These are phyloP conservation scores for Diachasma alloeum DNA, from an alignment of 1,140 invertebrate genomes.

Conservation along the genomic window DNA sequence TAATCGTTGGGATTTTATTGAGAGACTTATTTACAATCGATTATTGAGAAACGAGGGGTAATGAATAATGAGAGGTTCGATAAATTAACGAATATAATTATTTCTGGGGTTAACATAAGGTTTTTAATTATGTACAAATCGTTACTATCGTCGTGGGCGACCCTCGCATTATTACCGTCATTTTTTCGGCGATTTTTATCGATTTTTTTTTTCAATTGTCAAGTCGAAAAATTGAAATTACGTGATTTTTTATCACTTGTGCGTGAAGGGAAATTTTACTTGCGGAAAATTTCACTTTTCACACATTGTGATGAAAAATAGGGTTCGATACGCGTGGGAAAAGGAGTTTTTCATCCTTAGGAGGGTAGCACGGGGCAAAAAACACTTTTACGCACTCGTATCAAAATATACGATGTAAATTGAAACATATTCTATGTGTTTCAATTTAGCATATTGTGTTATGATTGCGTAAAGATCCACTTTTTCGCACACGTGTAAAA, in stretches of 20 bases:
- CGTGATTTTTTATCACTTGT: not conserved
- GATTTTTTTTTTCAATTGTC: not conserved
- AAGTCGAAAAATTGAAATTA: not conserved
- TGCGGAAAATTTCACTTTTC: too few species aligned
- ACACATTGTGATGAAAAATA: too few species aligned
- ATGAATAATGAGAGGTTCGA: not conserved
- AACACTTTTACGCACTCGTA: too few species aligned
- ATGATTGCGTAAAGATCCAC: too few species aligned
- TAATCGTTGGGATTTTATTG: not conserved
- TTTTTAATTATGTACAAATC: constrained; percentile 1
- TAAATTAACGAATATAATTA: not conserved
- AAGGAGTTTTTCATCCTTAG: too few species aligned
- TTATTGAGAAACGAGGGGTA: not conserved
- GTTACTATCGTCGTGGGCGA: not conserved
- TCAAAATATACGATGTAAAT: too few species aligned
- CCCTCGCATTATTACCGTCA: not conserved
- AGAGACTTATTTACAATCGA: not conserved
- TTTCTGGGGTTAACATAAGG: not conserved
- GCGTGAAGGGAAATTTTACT: too few species aligned
- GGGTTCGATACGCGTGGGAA: too few species aligned
- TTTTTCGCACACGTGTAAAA: too few species aligned
- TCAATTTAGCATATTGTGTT: too few species aligned
- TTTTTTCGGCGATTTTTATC: not conserved
- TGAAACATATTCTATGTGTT: too few species aligned
- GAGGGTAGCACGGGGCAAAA: too few species aligned